Base-by-base conservation (phyloP, 1,140 invertebrate genomes). In the Idris sp. region DNA sequence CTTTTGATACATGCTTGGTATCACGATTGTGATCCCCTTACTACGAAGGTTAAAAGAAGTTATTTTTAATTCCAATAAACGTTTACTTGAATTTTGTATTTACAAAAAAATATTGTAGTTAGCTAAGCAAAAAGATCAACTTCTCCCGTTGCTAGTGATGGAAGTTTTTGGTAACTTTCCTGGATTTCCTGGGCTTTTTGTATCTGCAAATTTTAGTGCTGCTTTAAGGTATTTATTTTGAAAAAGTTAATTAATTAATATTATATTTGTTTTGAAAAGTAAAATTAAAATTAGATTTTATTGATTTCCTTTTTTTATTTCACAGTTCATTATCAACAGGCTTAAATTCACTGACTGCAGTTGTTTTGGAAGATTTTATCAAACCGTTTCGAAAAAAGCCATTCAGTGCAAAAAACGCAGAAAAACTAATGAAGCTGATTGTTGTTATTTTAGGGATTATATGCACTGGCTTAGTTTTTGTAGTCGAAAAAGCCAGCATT, bases 241-340 rank as follows among this genome's bases (percentile, higher is more conserved):
- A n/a, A n/a, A 2, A 9, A 9, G 9, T 30, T 6, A 6, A 22
- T 22, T 22, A 22, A 6, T 22, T 2, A 6, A 22, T 2, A 22
- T n/a, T n/a, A n/a, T n/a, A n/a, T n/a, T n/a, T n/a, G n/a, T n/a
- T n/a, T n/a, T n/a, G n/a, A n/a, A n/a, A n/a, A n/a, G n/a, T n/a
- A n/a, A 22, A 22, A 22, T 22, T 22, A 2, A 2, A 22, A 2
- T 6, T 6, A 4, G 19, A 22, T 4, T 4, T 4, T 6, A 22
- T 2, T 2, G 11, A 7, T 11, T 13, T 33, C 11, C 11, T 33
- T 6, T 6, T 31, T 10, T 31, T 9, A n/a, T 11, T 38, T 61
- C 68, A 6, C 79, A 97, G 96, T 85, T 97, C 97, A 0, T 87
- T 98, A 6, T 97, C 96, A 0, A 97, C 96, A 4, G 96, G 95